Base-by-base conservation (phyloP, 2,888 invertebrate genomes). In the Tetropium fuscum region DNA sequence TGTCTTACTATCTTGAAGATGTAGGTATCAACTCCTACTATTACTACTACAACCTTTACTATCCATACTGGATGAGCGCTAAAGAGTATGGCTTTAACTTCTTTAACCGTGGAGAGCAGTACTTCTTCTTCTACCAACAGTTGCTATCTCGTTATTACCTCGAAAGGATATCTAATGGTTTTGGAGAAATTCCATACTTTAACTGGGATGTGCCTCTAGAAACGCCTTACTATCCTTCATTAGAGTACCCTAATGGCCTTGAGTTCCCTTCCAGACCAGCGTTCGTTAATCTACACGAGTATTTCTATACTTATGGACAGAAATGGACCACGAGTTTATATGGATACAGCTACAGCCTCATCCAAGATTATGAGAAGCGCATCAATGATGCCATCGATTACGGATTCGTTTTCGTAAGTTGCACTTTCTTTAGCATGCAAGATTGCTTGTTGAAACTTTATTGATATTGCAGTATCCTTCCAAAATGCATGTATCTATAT, bases 1-100 rank as follows among this genome's bases (percentile, higher is more conserved):
- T 93, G 38, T 81, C 84, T 20, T 93, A 93, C 81, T 92, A 88
- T 82, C 88, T 88, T 10, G 90, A 92, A 73, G 93, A 93, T 77
- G 81, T 89, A 53, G 88, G 86, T 53, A 81, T 90, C 44, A 92
- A 90, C 78, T 73, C 86, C 16, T 87, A 85, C 74, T 89, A 90
- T 81, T 88, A 88, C 78, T 85, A 87, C 74, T 77, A 81, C 64
- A 84, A 87, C 66, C 76, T 89, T 68, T 83, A 86, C 54, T 88
- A 87, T 72, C 89, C 92, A 4, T 84, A 82, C 74, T 90, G 88
- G 87, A 83, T 90, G 73, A 83, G 85, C 61, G 85, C 85, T 10
- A 63, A 78, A 43, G 82, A 84, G 43, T 84, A 84, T 65, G 59
- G 67, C 6, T 34, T 70, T 22, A 74, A 81, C 27, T 85, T 86